Evolutionary conservation across 2,888 invertebrate species (phyloP).

Genomic region (Spicauda simplicius): DNA sequence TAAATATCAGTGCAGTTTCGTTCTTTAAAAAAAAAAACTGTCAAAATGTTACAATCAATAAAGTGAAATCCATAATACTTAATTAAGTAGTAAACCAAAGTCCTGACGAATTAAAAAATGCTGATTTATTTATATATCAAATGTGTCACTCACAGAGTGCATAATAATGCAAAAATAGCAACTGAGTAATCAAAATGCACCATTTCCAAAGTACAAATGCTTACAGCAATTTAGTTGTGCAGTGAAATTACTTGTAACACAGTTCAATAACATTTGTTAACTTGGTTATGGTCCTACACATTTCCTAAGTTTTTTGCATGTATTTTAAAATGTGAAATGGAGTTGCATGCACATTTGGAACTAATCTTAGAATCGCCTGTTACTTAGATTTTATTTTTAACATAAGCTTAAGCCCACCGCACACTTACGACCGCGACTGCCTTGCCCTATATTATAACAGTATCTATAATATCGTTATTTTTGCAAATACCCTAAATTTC

Average conservation of each 20-base stretch:
- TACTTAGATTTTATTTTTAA: conserved; percentile 18
- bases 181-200: background rate
- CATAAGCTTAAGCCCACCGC: conserved; percentile 7
- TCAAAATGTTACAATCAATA: too few relatives aligned
- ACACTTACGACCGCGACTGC: background rate
- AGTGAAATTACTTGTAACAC: conserved; percentile 33
- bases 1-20: too few relatives aligned
- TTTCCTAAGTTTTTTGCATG: conserved; percentile 5
- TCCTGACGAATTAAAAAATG: background rate
- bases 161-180: background rate
- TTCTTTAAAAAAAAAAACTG: too few relatives aligned
- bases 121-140: background rate
- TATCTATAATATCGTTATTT: too few relatives aligned
- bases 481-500: too few relatives aligned
- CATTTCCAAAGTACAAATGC: background rate
- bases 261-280: conserved; percentile 25
- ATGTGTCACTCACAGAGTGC: background rate
- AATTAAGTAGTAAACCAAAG: too few relatives aligned
- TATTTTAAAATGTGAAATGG: conserved; percentile 6
- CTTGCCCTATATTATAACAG: background rate
- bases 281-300: conserved; percentile 17
- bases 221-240: conserved; percentile 1
- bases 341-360: conserved; percentile 24
- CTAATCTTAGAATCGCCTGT: background rate
- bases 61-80: too few relatives aligned